phyloP scores from a whole-genome alignment of 1,140 invertebrate species.

The Varroa destructor region DNA sequence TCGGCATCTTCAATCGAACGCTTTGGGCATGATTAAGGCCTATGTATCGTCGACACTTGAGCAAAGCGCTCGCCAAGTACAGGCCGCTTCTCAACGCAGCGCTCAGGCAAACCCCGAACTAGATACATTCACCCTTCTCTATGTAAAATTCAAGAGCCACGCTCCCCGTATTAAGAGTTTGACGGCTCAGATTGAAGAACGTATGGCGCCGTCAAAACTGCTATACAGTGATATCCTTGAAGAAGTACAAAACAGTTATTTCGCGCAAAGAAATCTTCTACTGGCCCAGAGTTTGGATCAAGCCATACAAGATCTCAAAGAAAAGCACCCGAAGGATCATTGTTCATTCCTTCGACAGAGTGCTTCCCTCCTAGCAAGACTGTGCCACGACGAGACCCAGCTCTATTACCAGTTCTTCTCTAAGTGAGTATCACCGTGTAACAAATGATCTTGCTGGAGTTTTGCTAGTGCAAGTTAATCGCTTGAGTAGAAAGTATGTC shows the following conservation, averaged over 20 bases:
- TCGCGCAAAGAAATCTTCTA: conserved; percentile 57
- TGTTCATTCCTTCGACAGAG: conserved; percentile 72
- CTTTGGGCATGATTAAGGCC: conserved; percentile 35
- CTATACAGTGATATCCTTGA: conserved; percentile 49
- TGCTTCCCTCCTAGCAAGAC: conserved; percentile 73
- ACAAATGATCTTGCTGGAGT: neutral
- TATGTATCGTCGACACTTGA: conserved; percentile 37
- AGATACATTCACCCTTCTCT: conserved; percentile 73
- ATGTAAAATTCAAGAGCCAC: conserved; percentile 81
- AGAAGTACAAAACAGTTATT: conserved; percentile 75
- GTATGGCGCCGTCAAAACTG: conserved; percentile 42
- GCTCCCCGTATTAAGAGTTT: conserved; percentile 65
- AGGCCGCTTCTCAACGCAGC: conserved; percentile 37
- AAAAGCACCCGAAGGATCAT: conserved; percentile 62
- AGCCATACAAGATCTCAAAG: conserved; percentile 56
- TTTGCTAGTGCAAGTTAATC: too few species aligned
- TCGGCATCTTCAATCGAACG: conserved; percentile 34
- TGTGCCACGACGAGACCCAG: conserved; percentile 79
- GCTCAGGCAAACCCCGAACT: conserved; percentile 43
- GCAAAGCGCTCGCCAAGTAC: conserved; percentile 52
- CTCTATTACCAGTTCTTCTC: conserved; percentile 78
- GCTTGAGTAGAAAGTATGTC: too few species aligned
- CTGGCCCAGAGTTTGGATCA: conserved; percentile 59
- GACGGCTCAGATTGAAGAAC: conserved; percentile 63
- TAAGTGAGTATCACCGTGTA: conserved; percentile 37